Base-by-base conservation (phyloP, 2,888 invertebrate genomes). In the Proisotoma minuta region DNA sequence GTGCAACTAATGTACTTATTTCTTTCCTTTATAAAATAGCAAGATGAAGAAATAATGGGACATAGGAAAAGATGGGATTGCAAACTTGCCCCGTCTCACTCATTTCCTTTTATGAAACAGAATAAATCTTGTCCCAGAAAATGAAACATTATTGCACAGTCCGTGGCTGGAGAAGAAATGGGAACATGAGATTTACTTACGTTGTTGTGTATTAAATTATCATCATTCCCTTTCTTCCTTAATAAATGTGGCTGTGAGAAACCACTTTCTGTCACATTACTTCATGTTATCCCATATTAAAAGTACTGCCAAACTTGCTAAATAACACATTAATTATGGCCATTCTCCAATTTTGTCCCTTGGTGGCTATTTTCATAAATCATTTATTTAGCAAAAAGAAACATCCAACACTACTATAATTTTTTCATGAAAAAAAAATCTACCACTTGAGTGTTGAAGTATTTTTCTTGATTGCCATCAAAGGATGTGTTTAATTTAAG, bases 131-230 rank as follows among this genome's bases (percentile, higher is more conserved):
- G 43, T 40, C 23, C 12, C 24, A 23, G 43, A 47, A 23, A 56
- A 56, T 56, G 56, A 56, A 56, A 56, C 43, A 56, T 56, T 56
- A 56, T 56, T 56, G 56, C 39, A 23, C 23, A 43, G 43, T 56
- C 43, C 56, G 23, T 43, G 43, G 18, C 53, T 4, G 18, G 22
- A 3, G 23, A 56, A 56, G 56, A 56, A 56, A 56, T 15, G 5
- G 20, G 43, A 24, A 56, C 56, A 56, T 56, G 56, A 47, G 43
- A 24, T 8, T 49, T 49, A 49, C 22, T 23, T 49, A 34, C 12
- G 34, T 10, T 34, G n/a, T n/a, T n/a, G n/a, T 43, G 43, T 43
- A 12, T 43, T 43, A 43, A 43, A 43, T 43, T 12, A 43, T 43
- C 43, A 43, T 43, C 20, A 34, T 34, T 15, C 15, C 8, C 34